Base-by-base conservation (phyloP, 2,113 vertebrate species). In the Osmerus eperlanus region DNA sequence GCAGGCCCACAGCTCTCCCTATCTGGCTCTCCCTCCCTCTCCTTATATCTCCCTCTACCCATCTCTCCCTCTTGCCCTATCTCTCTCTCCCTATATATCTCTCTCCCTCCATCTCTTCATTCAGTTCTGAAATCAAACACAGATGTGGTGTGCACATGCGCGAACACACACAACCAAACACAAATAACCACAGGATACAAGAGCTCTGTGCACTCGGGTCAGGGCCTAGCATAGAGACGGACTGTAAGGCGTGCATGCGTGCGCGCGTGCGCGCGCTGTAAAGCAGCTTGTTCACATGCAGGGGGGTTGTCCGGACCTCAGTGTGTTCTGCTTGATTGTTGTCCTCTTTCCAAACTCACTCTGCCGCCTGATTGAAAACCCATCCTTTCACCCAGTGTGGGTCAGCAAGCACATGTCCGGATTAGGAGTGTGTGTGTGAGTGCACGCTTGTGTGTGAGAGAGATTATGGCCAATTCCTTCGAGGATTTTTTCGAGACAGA, bases 251-350 rank as follows among this genome's bases (percentile, higher is more conserved):
- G 21, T 21, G n/a, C n/a, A n/a, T 23, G 23, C 1, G 23, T 23
- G 23, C 1, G 23, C 19, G 62, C 36, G 47, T 29, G n/a, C 32
- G 4, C 61, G n/a, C 41, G 11, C 47, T 3, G 32, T 63, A 71
- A 59, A 63, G 28, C 60, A 66, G 23, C 25, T 59, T 25, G 9
- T 52, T 41, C 67, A 68, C 60, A 67, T 67, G 54, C 64, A 28
- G 0, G 68, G 78, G 21, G 81, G 72, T 67, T 71, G 72, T 69
- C 69, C 67, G 68, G 65, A 72, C 77, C 76, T 62, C 80, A 80
- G 74, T 88, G 78, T 84, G 76, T 81, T 76, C 84, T 81, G 72
- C 81, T 83, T 87, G 86, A 90, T 90, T 87, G 86, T 87, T 84
- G 85, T 82, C 79, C 74, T 90, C 85, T 76, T 54, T 67, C 82